Evolutionary conservation across 2,113 vertebrate species (phyloP), one percentile per base, ranked within the genome.

Genomic region (Corynorhinus townsendii): DNA sequence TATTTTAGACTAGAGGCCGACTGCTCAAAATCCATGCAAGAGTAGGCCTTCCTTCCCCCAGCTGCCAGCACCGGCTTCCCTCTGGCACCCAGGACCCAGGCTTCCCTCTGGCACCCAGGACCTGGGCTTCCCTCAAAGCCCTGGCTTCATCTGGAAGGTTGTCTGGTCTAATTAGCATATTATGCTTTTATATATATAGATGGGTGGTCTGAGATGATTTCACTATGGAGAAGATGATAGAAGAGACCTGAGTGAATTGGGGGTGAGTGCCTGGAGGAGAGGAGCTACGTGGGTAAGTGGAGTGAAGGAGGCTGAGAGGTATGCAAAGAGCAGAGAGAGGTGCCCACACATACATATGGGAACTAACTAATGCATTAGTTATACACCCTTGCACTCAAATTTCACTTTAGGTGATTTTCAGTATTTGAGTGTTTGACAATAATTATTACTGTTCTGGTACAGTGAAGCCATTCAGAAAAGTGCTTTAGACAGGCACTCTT

Each of bases 331-430:
- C 17, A n/a, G 10, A 28, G 43, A 45, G n/a, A 54, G 7, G 17
- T 0, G 0, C 24, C 43, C 16, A 2, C 0, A 6, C 33, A 16
- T 28, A 5, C 6, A 5, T 2, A 4, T 10, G 40, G 52, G 20
- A 30, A 33, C 22, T 24, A 12, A 47, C 0, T 28, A 8, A 54
- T 0, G 0, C 15, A 0, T 2, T 3, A 0, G 22, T 16, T 0
- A 43, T 0, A 52, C 4, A 7, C n/a, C 2, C 1, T 0, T 6
- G 43, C 28, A 2, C 47, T 72, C 66, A 33, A 26, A 72, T 30
- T 15, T 3, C n/a, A 33, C 89, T 54, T 19, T 10, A 59, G 43
- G 10, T 17, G 43, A 2, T 30, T 72, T 73, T 62, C 11, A 64
- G 86, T 54, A 47, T 22, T 40, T 79, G 45, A 45, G 69, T 49